Evolutionary conservation across 2,888 invertebrate species (phyloP).

Genomic region (Litoditis marina): DNA sequence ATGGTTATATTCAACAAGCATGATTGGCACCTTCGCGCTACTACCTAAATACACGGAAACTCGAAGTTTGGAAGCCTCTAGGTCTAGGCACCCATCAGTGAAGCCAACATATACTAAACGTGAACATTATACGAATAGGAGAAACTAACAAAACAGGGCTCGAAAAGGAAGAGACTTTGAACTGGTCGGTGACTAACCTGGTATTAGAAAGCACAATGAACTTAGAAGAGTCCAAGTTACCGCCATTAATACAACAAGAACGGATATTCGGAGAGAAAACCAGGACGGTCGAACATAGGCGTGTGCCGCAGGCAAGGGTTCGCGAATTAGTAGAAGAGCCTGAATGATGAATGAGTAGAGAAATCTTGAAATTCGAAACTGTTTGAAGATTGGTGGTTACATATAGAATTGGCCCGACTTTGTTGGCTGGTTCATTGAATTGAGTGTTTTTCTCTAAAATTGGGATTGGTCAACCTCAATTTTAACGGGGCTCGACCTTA

Average conservation of each 20-base stretch:
- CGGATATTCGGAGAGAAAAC: conserved; percentile 70
- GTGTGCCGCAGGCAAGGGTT: conserved; percentile 72
- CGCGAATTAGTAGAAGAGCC: conserved; percentile 77
- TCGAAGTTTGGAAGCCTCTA: too few species aligned
- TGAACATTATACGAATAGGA: too few species aligned
- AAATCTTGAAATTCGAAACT: not conserved
- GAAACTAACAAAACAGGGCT: not conserved
- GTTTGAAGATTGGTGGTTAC: too few species aligned
- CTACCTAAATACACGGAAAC: not conserved
- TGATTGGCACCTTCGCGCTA: too few species aligned
- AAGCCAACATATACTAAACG: too few species aligned
- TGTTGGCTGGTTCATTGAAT: too few species aligned
- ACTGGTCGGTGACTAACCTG: conserved; percentile 68
- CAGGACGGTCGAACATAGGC: conserved; percentile 82
- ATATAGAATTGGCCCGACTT: too few species aligned
- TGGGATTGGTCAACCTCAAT: too few species aligned
- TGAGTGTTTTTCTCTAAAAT: too few species aligned
- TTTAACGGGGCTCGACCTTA: too few species aligned
- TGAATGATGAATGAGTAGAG: conserved; percentile 64
- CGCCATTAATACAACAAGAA: conserved; percentile 76
- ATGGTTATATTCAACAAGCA: too few species aligned
- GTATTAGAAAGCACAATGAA: conserved; percentile 79
- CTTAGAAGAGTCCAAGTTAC: conserved; percentile 81
- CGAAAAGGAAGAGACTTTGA: not conserved
- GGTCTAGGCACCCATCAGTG: too few species aligned